phyloP scores from a whole-genome alignment of 2,113 vertebrate genomes.

The Hoplias malabaricus region DNA sequence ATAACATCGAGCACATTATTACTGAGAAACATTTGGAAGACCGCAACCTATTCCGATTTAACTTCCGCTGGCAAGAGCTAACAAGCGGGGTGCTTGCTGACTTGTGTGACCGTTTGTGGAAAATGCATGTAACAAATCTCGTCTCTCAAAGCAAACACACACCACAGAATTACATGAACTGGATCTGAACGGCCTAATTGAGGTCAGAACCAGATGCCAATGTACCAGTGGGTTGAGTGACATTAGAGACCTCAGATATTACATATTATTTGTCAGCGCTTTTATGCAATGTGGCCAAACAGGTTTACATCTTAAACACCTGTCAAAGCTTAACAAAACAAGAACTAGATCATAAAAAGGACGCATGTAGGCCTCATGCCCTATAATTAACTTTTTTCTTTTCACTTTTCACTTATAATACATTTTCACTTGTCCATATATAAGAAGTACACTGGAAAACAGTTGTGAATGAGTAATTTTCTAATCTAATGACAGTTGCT shows the following conservation, averaged over 20 bases:
- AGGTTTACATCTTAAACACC: slow-evolving; percentile 1
- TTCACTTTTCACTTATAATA: no score
- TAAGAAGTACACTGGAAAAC: no score
- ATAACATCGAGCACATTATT: slow-evolving; percentile 70
- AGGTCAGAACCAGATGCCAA: slow-evolving; percentile 20
- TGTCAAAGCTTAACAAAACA: neutral
- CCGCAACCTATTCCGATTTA: slow-evolving; percentile 63
- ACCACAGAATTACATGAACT: slow-evolving; percentile 4
- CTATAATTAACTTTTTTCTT: neutral
- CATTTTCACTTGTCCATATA: neutral
- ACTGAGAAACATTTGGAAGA: slow-evolving; percentile 68
- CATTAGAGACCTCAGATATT: slow-evolving; percentile 33
- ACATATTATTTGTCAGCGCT: slow-evolving; percentile 6
- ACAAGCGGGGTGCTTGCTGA: slow-evolving; percentile 41
- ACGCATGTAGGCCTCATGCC: neutral
- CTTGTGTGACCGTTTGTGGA: slow-evolving; percentile 26
- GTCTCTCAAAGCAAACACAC: neutral
- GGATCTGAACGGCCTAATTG: slow-evolving; percentile 34
- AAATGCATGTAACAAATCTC: slow-evolving; percentile 16
- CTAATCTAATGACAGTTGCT: neutral
- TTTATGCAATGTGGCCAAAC: slow-evolving; percentile 13
- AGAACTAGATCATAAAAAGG: slow-evolving; percentile 15
- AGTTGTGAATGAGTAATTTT: no score
- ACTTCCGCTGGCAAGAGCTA: slow-evolving; percentile 58
- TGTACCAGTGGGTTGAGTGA: neutral